Evolutionary conservation across 2,888 invertebrate species (phyloP).

Genomic region (Ectemnius cavifrons): DNA sequence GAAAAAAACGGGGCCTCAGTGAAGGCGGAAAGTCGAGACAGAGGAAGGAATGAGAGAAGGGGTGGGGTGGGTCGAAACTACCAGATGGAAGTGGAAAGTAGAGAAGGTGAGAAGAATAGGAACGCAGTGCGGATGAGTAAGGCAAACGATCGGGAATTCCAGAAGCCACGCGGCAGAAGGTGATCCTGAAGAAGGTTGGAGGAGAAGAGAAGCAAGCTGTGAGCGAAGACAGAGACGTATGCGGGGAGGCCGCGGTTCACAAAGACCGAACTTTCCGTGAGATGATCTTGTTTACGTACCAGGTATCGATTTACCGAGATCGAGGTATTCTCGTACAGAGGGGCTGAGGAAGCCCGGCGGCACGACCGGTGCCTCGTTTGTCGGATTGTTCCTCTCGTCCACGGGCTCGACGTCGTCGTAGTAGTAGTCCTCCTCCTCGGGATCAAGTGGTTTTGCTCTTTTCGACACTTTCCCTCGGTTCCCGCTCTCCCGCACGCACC

Average conservation of each 20-base stretch:
- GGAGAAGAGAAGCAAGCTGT: not conserved
- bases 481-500: slow-evolving; percentile 63
- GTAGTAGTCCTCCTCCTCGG: slow-evolving; percentile 76
- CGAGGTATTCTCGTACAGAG: slow-evolving; percentile 90
- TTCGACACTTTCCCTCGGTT: slow-evolving; percentile 72
- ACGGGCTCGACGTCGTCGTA: slow-evolving; percentile 76
- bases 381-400: slow-evolving; percentile 79
- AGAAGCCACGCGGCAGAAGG: not conserved
- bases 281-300: slow-evolving; percentile 81
- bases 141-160: slow-evolving; percentile 19
- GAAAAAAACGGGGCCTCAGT: not conserved
- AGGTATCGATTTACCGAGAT: slow-evolving; percentile 93
- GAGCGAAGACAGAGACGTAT: not conserved
- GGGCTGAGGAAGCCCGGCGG: slow-evolving; percentile 90
- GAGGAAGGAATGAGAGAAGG: not conserved
- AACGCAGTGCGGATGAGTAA: not conserved
- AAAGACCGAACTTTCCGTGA: slow-evolving; percentile 41
- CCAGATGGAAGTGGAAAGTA: not conserved
- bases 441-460: slow-evolving; percentile 77
- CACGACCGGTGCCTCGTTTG: slow-evolving; percentile 79
- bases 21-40: not conserved
- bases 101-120: slow-evolving; percentile 4
- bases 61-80: not conserved
- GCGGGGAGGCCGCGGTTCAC: slow-evolving; percentile 14
- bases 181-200: not conserved